Conservation (phyloP, 2,113 vertebrate species). For the Callocephalon fimbriatum region DNA sequence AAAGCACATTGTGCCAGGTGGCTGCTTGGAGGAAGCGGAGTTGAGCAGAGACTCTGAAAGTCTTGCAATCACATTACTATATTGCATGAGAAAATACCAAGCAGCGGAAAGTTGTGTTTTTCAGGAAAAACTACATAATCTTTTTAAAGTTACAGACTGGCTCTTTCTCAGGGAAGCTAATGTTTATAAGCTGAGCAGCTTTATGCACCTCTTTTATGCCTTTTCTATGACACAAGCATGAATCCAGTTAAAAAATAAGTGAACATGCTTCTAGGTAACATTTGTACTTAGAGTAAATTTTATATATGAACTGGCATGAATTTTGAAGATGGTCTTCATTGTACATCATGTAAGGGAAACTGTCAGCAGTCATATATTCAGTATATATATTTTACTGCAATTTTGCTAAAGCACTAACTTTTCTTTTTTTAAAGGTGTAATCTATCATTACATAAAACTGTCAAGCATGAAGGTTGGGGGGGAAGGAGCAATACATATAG, state of each 20-base stretch:
- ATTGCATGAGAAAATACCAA: conserved; percentile 19
- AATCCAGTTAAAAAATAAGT: conserved; percentile 28
- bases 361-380: background rate
- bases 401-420: background rate
- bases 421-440: background rate
- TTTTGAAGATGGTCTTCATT: background rate
- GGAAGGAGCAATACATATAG: background rate
- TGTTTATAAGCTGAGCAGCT: background rate
- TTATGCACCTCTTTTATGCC: background rate
- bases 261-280: background rate
- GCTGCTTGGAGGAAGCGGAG: background rate
- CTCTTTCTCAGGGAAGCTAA: background rate
- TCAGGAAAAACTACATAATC: conserved; percentile 13
- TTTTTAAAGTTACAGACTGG: background rate
- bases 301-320: background rate
- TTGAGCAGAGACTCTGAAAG: background rate
- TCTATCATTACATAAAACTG: background rate
- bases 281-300: background rate
- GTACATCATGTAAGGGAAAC: background rate
- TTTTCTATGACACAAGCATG: background rate
- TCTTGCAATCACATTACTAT: background rate
- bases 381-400: background rate
- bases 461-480: background rate
- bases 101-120: background rate
- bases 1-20: background rate